Percentiles rank a stretch among this genome's conserved stretches.
phyloP scores from a whole-genome alignment of 23 tunicate genomes.

The Trididemnum miniatum region DNA sequence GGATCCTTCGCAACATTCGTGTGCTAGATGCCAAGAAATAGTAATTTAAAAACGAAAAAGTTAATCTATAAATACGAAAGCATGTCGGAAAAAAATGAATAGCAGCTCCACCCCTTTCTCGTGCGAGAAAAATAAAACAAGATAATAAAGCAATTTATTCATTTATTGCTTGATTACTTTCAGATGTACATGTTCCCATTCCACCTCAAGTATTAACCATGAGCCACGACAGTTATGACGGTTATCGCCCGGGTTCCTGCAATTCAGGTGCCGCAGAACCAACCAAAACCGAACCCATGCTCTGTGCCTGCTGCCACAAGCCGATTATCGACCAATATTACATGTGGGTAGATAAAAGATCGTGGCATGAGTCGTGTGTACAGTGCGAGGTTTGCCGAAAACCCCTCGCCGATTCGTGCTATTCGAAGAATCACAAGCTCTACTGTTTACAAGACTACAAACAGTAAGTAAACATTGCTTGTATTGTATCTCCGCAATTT shows the following conservation, averaged over 20 bases:
- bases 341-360: constrained; percentile 82
- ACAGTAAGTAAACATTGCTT: no score
- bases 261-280: background rate
- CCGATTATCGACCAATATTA: constrained; percentile 83
- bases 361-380: constrained; percentile 89
- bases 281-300: background rate
- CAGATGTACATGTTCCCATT: background rate
- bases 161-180: no score
- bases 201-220: background rate
- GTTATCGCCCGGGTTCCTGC: background rate
- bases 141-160: no score
- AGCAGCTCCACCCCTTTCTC: no score
- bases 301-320: constrained; percentile 60
- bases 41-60: no score
- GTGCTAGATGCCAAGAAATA: no score
- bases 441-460: constrained; percentile 87
- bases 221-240: background rate
- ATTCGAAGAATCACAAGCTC: constrained; percentile 61
- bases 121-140: no score
- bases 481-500: no score
- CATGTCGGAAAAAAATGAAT: no score
- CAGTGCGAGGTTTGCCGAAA: constrained; percentile 68
- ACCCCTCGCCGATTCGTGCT: constrained; percentile 73
- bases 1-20: no score
- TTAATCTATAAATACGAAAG: no score